Evolutionary conservation across 2,797 vertebrate species (phyloP).

Genomic region (Liasis olivaceus): DNA sequence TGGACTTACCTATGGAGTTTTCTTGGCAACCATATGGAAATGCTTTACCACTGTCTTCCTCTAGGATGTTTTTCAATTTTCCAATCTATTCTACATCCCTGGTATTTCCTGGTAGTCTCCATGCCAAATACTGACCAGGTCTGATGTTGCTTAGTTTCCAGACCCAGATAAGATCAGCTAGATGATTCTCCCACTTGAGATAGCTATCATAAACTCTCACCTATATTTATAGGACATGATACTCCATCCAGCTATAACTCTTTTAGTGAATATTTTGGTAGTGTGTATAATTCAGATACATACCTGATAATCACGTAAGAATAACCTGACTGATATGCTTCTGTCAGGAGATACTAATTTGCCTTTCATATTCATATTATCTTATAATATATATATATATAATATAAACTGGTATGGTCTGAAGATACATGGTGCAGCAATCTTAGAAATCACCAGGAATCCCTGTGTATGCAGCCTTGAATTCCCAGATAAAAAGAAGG

Average conservation of each 20-base stretch:
- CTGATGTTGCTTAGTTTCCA: too few relatives aligned
- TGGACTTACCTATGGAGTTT: too few relatives aligned
- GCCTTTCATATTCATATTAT: neutral
- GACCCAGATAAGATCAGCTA: too few relatives aligned
- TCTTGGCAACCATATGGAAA: too few relatives aligned
- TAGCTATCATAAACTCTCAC: neutral
- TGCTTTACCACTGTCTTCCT: too few relatives aligned
- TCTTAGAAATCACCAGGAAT: neutral
- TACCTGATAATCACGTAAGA: neutral
- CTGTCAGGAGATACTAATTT: neutral
- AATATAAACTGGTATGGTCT: neutral
- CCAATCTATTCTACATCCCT: too few relatives aligned
- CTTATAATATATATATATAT: too few relatives aligned
- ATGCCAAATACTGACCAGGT: too few relatives aligned
- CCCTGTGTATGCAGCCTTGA: neutral
- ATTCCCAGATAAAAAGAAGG: neutral
- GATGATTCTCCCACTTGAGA: too few relatives aligned
- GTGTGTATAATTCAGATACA: neutral
- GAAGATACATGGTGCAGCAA: neutral
- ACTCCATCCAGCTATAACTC: neutral
- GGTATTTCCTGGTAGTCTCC: too few relatives aligned
- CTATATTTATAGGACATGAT: neutral
- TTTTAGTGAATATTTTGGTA: conserved; percentile 1
- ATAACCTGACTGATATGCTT: neutral
- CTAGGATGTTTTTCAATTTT: too few relatives aligned